Evolutionary conservation across 2,888 invertebrate species (phyloP).

Genomic region (Cosmopolites sordidus): DNA sequence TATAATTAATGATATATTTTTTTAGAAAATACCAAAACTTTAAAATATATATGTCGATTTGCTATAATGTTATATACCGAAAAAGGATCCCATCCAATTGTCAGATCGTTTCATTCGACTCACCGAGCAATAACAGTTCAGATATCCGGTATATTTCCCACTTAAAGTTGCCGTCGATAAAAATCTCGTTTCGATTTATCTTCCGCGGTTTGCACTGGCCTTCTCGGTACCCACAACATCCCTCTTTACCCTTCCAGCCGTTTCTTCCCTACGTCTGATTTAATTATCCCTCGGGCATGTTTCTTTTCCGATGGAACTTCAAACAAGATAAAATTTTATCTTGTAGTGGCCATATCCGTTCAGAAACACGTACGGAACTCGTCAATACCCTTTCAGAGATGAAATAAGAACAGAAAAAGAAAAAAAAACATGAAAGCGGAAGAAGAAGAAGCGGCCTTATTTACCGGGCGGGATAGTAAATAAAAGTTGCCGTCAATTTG

Average conservation of each 20-base stretch:
- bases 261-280: constrained; percentile 4
- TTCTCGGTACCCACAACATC: neutral
- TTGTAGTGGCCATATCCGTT: constrained; percentile 14
- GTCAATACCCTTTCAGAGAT: constrained; percentile 17
- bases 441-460: neutral
- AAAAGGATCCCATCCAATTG: no score
- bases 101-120: no score
- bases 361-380: constrained; percentile 18
- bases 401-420: constrained; percentile 10
- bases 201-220: neutral
- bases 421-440: neutral
- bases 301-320: constrained; percentile 11
- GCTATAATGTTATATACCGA: no score
- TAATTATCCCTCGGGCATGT: constrained; percentile 15
- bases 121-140: no score
- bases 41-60: no score
- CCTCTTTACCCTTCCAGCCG: no score
- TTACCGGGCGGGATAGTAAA: neutral
- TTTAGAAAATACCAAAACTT: no score
- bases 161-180: constrained; percentile 1
- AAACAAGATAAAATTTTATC: constrained; percentile 19
- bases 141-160: neutral
- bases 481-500: neutral
- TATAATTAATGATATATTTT: no score
- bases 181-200: constrained; percentile 8